These are phyloP conservation scores for Sebastes hubbsi DNA, from an alignment of 2,797 vertebrate species.

Conservation along the genomic window DNA sequence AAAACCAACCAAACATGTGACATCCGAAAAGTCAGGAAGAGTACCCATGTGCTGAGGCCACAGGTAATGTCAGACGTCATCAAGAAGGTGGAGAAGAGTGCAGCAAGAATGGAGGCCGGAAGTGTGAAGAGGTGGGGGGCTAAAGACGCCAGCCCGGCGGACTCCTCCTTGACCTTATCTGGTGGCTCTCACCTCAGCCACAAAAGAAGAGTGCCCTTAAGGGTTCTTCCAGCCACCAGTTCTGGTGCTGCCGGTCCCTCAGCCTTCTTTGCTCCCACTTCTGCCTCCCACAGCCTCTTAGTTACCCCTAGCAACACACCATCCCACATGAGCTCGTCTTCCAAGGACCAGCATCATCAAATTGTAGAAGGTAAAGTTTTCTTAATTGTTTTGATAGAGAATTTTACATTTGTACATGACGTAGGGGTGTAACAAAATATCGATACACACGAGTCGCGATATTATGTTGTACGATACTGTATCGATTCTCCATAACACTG, in stretches of 20 bases:
- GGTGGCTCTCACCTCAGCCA: neutral
- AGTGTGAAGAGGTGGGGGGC: neutral
- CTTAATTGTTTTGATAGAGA: neutral
- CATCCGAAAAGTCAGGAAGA: neutral
- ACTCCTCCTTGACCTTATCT: neutral
- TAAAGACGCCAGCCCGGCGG: neutral
- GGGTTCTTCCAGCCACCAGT: neutral
- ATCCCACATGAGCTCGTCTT: neutral
- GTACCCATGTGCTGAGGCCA: neutral
- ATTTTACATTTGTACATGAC: neutral
- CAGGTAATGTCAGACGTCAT: neutral
- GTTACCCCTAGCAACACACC: neutral
- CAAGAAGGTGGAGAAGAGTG: neutral
- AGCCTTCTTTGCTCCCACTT: neutral
- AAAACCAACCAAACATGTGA: neutral
- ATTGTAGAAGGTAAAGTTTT: neutral
- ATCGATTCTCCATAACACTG: no score
- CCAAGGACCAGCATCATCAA: neutral
- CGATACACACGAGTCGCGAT: rapidly evolving
- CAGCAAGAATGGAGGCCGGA: neutral
- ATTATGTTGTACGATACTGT: no score
- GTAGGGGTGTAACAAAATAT: no score
- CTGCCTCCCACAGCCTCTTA: neutral
- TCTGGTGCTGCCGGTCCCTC: neutral
- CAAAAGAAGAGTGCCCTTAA: neutral